Base-by-base conservation (phyloP, 2,888 invertebrate species). In the Caenorhabditis auriculariae region DNA sequence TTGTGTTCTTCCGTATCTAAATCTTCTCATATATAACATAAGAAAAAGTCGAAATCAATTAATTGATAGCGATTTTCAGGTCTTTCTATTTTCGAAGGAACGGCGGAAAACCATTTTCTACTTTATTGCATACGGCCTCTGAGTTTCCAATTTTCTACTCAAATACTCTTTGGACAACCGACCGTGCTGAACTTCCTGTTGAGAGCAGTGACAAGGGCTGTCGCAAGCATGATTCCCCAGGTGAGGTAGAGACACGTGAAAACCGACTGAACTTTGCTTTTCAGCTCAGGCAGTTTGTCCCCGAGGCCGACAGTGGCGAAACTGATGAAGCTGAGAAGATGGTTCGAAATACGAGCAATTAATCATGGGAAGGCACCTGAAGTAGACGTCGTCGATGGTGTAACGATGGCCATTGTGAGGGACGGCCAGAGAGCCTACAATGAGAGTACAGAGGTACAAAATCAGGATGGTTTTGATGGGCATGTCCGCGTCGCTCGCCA, bases 221-320 rank as follows among this genome's bases (percentile, higher is more conserved):
- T 68, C n/a, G 66, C 69, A 4, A 71, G 49, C 32, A 72, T 60
- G 37, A 60, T 66, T 26, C 74, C 74, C 63, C 66, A 69, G 12
- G 64, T 53, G 4, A 74, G 44, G 51, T 70, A 68, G 9, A 55
- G 24, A 6, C 63, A 51, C 23, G 62, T 66, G 32, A 54, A 39
- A 5, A 55, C 37, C 24, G 72, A 51, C 21, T 59, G 53, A 2
- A 23, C 6, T 5, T 57, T 32, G n/a, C 49, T 65, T 5, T 57
- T 45, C 1, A 66, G 61, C 17, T 48, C 24, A 5, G 74, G 74
- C 24, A 52, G 24, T 21, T 54, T 51, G 41, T 74, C 74, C 4
- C 74, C 74, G 32, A 72, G 72, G 17, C 74, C 74, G 19, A 69
- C 67, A 1, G 74, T 72, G 2, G 74, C 54, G 44, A 74, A 74